Evolutionary conservation across 2,113 vertebrate genomes (phyloP).

Genomic region (Nycticryphes semicollaris): DNA sequence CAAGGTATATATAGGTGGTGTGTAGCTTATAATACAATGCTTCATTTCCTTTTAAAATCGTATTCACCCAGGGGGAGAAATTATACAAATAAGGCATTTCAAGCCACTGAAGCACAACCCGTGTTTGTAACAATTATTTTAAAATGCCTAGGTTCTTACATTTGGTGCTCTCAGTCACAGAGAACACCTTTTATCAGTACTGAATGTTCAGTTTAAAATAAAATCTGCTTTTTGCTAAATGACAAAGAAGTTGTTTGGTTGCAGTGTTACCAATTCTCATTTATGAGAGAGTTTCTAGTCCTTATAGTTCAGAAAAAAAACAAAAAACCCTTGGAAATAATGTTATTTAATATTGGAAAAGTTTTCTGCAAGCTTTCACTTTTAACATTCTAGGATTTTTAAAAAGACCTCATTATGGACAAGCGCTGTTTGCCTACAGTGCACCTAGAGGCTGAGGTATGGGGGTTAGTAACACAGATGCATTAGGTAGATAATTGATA

Average conservation of each 20-base stretch:
- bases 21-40: slow-evolving; percentile 58
- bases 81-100: slow-evolving; percentile 71
- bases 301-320: background rate
- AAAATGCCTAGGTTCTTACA: slow-evolving; percentile 14
- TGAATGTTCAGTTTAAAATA: background rate
- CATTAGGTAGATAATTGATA: background rate
- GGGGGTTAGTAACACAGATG: background rate
- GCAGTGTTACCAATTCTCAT: background rate
- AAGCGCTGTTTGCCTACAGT: background rate
- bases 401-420: background rate
- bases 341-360: background rate
- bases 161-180: background rate
- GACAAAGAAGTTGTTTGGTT: background rate
- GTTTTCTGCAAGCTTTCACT: background rate
- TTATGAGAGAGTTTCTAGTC: background rate
- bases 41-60: slow-evolving; percentile 62
- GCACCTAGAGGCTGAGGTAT: background rate
- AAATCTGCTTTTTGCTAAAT: background rate
- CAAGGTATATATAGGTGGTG: slow-evolving; percentile 32
- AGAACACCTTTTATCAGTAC: background rate
- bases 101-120: slow-evolving; percentile 44
- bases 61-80: slow-evolving; percentile 64
- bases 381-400: background rate
- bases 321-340: background rate
- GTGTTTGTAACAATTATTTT: slow-evolving; percentile 63